Evolutionary conservation across 2,113 vertebrate genomes (phyloP).

Genomic region (Eolophus roseicapilla): DNA sequence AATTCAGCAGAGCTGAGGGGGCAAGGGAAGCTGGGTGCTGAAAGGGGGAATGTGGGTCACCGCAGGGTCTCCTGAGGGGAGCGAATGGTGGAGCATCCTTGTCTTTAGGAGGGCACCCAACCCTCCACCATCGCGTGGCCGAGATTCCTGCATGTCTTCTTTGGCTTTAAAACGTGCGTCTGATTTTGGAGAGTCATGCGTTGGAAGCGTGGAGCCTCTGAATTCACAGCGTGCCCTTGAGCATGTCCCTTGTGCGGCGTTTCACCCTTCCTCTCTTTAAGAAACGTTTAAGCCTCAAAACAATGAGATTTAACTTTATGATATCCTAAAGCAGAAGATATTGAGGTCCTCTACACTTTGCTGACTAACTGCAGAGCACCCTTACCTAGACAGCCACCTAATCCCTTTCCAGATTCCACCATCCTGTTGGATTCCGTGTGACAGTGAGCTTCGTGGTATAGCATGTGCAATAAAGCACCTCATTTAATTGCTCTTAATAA

Average conservation of each 20-base stretch:
- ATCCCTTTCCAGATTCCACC: neutral
- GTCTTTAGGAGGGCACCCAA: neutral
- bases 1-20: too few species aligned
- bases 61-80: rapidly evolving
- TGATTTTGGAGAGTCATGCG: neutral
- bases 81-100: neutral
- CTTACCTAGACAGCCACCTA: neutral
- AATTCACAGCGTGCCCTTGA: neutral
- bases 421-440: rapidly evolving
- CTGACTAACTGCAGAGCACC: neutral
- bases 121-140: neutral
- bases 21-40: neutral
- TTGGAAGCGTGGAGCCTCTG: neutral
- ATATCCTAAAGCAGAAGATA: neutral
- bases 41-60: rapidly evolving
- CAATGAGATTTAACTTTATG: neutral
- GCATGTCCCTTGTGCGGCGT: neutral
- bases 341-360: rapidly evolving
- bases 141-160: neutral
- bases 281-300: neutral
- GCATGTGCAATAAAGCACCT: neutral
- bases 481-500: neutral
- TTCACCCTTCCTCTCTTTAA: neutral
- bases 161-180: neutral
- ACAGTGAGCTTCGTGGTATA: rapidly evolving